Conservation (phyloP, 53 echinoderm and acorn worm species). For the Antedon mediterranea region DNA sequence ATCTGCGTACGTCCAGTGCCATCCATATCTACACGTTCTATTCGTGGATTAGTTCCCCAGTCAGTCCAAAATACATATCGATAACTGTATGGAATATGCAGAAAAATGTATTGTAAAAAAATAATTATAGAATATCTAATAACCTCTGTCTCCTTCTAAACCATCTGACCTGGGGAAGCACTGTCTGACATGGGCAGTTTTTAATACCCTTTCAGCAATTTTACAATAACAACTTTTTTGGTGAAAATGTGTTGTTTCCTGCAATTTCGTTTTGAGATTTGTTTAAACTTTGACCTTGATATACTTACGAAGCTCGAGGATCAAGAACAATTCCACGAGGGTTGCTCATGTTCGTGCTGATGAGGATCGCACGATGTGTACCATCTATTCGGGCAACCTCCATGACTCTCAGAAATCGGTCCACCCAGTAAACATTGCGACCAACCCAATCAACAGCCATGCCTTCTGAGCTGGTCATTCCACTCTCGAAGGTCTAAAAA, state of each 20-base stretch:
- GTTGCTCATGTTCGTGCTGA: constrained; percentile 14
- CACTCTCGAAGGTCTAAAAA: constrained; percentile 23
- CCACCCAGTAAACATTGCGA: constrained; percentile 49
- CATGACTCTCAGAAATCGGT: constrained; percentile 12
- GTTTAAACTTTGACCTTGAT: background rate
- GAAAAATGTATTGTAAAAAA: background rate
- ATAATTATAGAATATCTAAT: background rate
- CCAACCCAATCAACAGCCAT: constrained; percentile 59
- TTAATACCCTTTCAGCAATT: too few relatives aligned
- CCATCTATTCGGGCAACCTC: constrained; percentile 40
- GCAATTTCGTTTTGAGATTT: too few relatives aligned
- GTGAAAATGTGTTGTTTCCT: too few relatives aligned
- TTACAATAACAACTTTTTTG: too few relatives aligned
- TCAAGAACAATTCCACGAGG: constrained; percentile 33
- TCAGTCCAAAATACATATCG: constrained; percentile 45
- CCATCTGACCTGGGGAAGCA: too few relatives aligned
- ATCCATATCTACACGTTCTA: constrained; percentile 35
- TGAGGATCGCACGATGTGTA: constrained; percentile 15
- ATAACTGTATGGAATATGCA: constrained; percentile 10
- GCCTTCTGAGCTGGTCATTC: constrained; percentile 14
- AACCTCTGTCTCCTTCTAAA: too few relatives aligned
- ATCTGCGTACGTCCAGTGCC: constrained; percentile 11
- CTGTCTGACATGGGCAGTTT: too few relatives aligned
- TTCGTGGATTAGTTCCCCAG: constrained; percentile 17
- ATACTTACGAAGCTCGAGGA: constrained; percentile 47